Percentiles rank a stretch among this genome's conserved stretches.
Conservation (phyloP, 2,113 vertebrate genomes). For the Alaudala cheleensis region DNA sequence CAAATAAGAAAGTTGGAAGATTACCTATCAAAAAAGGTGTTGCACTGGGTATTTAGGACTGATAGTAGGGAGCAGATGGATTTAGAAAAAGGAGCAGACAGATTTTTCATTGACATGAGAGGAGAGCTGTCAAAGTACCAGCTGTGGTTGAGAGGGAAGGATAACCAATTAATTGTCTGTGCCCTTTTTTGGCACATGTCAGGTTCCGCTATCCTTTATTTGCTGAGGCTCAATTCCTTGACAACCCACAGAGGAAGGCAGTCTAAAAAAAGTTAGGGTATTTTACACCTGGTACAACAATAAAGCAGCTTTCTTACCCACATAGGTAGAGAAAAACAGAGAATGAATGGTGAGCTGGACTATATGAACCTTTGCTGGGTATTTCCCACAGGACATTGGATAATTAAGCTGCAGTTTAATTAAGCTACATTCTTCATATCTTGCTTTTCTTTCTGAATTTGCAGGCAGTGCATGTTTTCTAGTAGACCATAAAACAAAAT, state of each 20-base stretch:
- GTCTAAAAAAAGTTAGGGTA: not conserved
- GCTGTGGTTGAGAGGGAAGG: conserved; percentile 12
- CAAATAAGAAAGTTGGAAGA: not conserved
- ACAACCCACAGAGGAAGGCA: not conserved
- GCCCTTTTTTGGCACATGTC: conserved; percentile 19
- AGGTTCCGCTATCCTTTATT: not conserved
- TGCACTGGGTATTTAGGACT: not conserved
- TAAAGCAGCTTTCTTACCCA: not conserved
- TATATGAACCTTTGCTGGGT: not conserved
- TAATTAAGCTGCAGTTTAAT: conserved; percentile 37
- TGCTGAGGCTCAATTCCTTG: not conserved
- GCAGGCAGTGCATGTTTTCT: not conserved
- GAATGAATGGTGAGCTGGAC: not conserved
- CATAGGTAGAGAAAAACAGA: not conserved
- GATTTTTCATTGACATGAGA: conserved; percentile 36
- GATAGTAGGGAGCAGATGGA: conserved; percentile 21
- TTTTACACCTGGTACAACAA: not conserved
- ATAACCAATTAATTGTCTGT: conserved; percentile 28
- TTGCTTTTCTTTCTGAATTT: conserved; percentile 9
- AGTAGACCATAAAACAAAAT: not conserved
- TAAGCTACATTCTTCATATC: not conserved
- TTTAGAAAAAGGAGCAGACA: not conserved
- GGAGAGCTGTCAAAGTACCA: conserved; percentile 35
- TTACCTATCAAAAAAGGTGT: not conserved
- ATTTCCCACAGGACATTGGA: not conserved